Evolutionary conservation across 2,888 invertebrate genomes (phyloP).

Genomic region (Archips crataeganus): DNA sequence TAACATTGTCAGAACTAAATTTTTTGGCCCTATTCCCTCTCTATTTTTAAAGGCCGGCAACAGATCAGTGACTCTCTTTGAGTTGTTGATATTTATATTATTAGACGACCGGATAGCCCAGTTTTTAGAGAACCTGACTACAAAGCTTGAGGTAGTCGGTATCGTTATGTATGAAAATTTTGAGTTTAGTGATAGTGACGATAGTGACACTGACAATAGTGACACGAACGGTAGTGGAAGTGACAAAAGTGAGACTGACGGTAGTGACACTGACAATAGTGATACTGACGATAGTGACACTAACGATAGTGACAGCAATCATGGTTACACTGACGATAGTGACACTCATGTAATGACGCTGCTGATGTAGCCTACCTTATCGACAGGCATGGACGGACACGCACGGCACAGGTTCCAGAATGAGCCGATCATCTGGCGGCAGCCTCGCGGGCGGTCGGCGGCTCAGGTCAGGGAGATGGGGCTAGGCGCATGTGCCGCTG

Average conservation of each 20-base stretch:
- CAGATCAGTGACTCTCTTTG: too few relatives aligned
- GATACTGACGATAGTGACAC: not conserved
- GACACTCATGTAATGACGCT: not conserved
- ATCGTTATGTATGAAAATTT: too few relatives aligned
- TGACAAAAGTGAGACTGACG: not conserved
- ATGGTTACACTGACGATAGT: not conserved
- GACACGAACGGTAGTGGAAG: not conserved
- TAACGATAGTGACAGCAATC: not conserved
- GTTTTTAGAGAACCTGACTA: too few relatives aligned
- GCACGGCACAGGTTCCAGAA: constrained; percentile 98
- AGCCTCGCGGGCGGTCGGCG: constrained; percentile 70
- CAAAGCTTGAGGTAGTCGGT: too few relatives aligned
- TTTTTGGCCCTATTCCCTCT: too few relatives aligned
- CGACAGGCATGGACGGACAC: constrained; percentile 98
- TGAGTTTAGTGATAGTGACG: not conserved
- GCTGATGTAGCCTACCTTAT: constrained; percentile 90
- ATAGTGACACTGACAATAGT: not conserved
- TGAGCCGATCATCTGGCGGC: constrained; percentile 97
- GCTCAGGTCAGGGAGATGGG: constrained; percentile 57
- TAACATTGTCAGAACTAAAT: too few relatives aligned
- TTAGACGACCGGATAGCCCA: too few relatives aligned
- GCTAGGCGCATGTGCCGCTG: constrained; percentile 77
- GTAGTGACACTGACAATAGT: too few relatives aligned
- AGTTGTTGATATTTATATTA: too few relatives aligned
- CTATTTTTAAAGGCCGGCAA: too few relatives aligned